Evolutionary conservation across 2,888 invertebrate genomes (phyloP), one percentile per base, ranked within the genome.

Genomic region (Pollenia labialis): DNA sequence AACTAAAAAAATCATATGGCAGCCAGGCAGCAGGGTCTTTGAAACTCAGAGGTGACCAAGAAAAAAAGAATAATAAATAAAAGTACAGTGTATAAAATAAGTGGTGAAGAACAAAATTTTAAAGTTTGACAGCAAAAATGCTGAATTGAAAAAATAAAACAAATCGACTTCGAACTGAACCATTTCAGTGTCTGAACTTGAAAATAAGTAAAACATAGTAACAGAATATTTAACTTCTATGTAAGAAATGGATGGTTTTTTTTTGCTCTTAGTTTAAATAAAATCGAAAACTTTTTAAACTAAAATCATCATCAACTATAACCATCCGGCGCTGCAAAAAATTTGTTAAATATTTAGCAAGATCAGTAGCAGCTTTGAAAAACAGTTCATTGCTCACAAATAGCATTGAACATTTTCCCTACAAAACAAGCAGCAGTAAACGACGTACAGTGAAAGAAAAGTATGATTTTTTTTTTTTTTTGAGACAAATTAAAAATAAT

Each of bases 181-280:
- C 23, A 81, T 68, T 84, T 54, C 46, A 84, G 74, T 81, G 84
- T 62, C 71, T 84, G 77, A 87, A 86, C 86, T 86, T 86, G 86
- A 86, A 86, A 72, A 74, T 46, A 71, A 75, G 4, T 71, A 58
- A 32, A 52, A 66, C 18, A 58, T 64, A 42, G 18, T 32, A 40
- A 68, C 42, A 54, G 7, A 77, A 77, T 50, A 72, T 66, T 58
- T 71, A 64, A 71, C 14, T 71, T 81, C n/a, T 54, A 6, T 66
- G 48, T 46, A 56, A 32, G 16, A 60, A 44, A 23, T 46, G 8
- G 0, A 12, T 60, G n/a, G 32, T 52, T 48, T 52, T 66, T 32
- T 18, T 9, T 16, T 44, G 52, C 10, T 40, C 74, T 68, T 12
- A 54, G 66, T 66, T 68, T 32, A 72, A 83, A 66, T 58, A 83